Base-by-base conservation (phyloP, 2,113 vertebrate species). In the Rhabdomys dilectus region DNA sequence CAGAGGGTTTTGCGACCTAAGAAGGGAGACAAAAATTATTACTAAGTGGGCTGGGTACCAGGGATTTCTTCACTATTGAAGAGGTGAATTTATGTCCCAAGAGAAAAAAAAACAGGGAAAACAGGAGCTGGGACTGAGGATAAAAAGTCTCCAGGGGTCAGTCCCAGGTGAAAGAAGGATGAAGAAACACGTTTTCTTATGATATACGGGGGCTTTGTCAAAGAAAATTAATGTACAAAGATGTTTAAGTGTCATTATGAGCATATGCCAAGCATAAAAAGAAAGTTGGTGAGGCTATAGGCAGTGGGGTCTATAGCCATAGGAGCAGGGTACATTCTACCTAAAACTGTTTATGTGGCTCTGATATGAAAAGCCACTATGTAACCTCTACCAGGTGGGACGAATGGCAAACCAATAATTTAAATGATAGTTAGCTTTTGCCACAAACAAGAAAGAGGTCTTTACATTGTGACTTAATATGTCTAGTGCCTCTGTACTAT, bases 291-390 rank as follows among this genome's bases (percentile, higher is more conserved):
- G 34, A 42, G 36, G 5, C 19, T 70, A 3, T 3, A 34, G 15
- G 5, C 1, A 58, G 31, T 3, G 17, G 8, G 0, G 7, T 72
- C 56, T 53, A 51, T 53, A n/a, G 3, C 17, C n/a, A 3, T 31
- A 68, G 73, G 36, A 72, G 70, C 1, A 31, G 64, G 24, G 4
- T 12, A 48, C 9, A 45, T 3, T 13, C 22, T 78, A 45, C 56
- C 8, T 12, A 13, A 10, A 39, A 72, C 75, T 22, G 24, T n/a
- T 11, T 78, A 45, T 29, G 15, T 16, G 6, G 9, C n/a, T 91
- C 82, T 62, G 3, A 58, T 48, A 12, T 80, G 36, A 36, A 94
- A 73, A 76, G 8, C 0, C 19, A 45, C 73, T 34, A 0, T 13
- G 12, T 2, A 11, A 10, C 21, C 3, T 72, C 73, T 39, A 39